These are phyloP conservation scores for Tinamus major DNA, from an alignment of 2,797 vertebrate genomes.

Conservation along the genomic window DNA sequence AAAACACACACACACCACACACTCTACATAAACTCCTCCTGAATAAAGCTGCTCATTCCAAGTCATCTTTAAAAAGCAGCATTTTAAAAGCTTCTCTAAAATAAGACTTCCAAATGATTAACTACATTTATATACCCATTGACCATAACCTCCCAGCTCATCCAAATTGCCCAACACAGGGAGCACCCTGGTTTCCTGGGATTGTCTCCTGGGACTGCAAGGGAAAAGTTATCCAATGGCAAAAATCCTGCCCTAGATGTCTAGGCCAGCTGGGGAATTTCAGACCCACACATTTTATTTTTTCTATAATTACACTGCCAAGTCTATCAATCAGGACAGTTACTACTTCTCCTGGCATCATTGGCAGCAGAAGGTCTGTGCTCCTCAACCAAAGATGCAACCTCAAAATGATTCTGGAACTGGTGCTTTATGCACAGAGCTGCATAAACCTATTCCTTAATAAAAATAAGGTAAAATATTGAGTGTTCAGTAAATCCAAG, in stretches of 20 bases:
- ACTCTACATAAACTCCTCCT: not conserved
- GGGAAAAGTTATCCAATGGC: not conserved
- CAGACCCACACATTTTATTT: not conserved
- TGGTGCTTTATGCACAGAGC: not conserved
- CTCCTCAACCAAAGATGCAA: not conserved
- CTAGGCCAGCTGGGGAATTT: fast-evolving
- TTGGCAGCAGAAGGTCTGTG: not conserved
- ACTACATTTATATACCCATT: not conserved
- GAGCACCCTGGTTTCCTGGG: not conserved
- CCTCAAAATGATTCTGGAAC: not conserved
- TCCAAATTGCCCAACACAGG: too few species aligned
- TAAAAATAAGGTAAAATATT: not conserved
- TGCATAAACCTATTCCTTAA: not conserved
- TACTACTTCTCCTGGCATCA: not conserved
- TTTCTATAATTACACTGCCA: too few species aligned
- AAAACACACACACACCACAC: too few species aligned
- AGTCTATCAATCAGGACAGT: not conserved
- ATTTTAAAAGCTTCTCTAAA: not conserved
- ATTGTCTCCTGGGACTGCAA: not conserved
- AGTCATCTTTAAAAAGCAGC: not conserved
- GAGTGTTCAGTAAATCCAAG: not conserved
- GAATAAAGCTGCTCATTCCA: not conserved
- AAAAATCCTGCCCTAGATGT: not conserved
- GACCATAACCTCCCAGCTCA: not conserved
- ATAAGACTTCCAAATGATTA: not conserved